These are phyloP conservation scores for Oscheius sp. DNA, from an alignment of 2,888 invertebrate species.

Conservation along the genomic window DNA sequence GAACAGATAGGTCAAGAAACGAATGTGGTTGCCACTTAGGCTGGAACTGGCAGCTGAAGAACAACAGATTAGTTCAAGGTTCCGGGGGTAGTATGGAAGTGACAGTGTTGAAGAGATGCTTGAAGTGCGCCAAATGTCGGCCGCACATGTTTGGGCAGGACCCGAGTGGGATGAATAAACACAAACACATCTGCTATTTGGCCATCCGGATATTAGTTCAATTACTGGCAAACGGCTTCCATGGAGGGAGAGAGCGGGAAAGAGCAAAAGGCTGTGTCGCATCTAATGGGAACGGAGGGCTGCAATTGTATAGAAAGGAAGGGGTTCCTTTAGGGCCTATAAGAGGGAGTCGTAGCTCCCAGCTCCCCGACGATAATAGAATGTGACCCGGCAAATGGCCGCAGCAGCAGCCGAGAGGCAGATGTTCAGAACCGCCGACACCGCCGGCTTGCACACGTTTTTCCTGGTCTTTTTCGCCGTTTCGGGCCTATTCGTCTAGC, in stretches of 20 bases:
- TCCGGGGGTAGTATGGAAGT: constrained; percentile 17
- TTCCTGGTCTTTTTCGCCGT: constrained; percentile 24
- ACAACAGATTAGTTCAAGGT: constrained; percentile 11
- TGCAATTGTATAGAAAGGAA: neutral
- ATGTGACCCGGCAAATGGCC: constrained; percentile 26
- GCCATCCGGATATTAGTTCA: constrained; percentile 27
- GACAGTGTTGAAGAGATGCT: constrained; percentile 29
- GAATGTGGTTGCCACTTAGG: no score
- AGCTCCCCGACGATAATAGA: constrained; percentile 22
- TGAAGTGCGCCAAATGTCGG: constrained; percentile 34
- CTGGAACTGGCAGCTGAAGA: neutral
- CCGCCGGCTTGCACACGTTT: constrained; percentile 21
- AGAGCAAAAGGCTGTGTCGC: neutral
- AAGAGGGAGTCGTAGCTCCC: constrained; percentile 8
- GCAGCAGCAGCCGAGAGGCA: constrained; percentile 17
- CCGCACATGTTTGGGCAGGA: constrained; percentile 36
- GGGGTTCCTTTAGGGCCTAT: constrained; percentile 1
- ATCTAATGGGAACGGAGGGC: constrained; percentile 6
- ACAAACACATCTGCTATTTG: constrained; percentile 35
- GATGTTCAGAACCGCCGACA: constrained; percentile 21
- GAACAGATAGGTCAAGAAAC: no score
- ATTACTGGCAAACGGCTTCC: constrained; percentile 29
- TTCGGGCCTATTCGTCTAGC: constrained; percentile 7
- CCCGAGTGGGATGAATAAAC: constrained; percentile 32
- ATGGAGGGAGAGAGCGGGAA: constrained; percentile 10